Evolutionary conservation across 2,113 vertebrate genomes (phyloP), one percentile per base, ranked within the genome.

Genomic region (Pedionomus torquatus): DNA sequence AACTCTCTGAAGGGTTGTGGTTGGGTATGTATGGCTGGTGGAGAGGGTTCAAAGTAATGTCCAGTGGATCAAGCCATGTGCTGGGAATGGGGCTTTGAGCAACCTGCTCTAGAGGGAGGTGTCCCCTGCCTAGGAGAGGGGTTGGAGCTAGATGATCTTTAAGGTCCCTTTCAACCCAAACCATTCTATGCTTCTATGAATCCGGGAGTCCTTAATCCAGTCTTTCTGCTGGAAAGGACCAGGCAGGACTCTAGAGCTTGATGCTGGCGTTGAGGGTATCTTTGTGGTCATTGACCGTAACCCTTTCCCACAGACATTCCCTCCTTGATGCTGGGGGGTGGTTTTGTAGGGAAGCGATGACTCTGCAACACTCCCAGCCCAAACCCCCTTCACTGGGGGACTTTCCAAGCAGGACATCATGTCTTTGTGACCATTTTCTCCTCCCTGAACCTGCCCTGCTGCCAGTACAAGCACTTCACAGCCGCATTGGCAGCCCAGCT

Each of bases 301-400:
- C 20, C 23, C 25, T 4, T 51, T 33, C 51, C 44, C 0, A 0
- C 35, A 18, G 15, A 1, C 28, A 35, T 8, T 63, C 35, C 7
- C 0, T 1, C 43, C n/a, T 39, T 2, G 1, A 14, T 5, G 26
- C 63, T 9, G 43, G 10, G 48, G 31, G 26, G 8, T 17, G 44
- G 8, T 48, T 72, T 17, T 2, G 0, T 8, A 31, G 5, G 5
- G 64, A 37, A 28, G 13, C 79, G 23, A 3, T 11, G 7, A 28
- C 39, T 43, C 26, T 10, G 51, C 3, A 6, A 20, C 0, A 0
- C 35, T 5, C 37, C 55, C 15, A 17, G 25, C 55, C 37, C 39
- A 14, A 33, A 1, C 4, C 4, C 1, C 48, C 85, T 30, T 65
- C n/a, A 11, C 35, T 21, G 41, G 75, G 49, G 33, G 4, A 28